These are phyloP conservation scores for Molothrus ater DNA, from an alignment of 2,797 vertebrate genomes.

Conservation along the genomic window DNA sequence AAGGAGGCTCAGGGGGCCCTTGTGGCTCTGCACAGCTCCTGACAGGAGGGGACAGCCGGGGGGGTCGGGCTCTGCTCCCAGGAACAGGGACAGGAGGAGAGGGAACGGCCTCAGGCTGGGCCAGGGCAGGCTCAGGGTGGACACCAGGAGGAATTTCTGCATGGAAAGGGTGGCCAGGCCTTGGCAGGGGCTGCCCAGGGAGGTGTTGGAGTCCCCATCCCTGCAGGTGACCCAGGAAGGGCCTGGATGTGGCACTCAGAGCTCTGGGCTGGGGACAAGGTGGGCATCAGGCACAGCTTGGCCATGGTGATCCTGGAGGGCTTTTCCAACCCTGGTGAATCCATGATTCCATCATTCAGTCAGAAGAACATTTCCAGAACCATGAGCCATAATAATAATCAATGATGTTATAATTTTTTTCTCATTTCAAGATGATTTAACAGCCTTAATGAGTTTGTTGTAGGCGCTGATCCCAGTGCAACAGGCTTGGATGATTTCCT, in stretches of 20 bases:
- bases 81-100: not conserved
- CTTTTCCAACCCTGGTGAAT: not conserved
- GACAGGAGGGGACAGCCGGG: not conserved
- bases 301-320: accelerated
- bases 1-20: not conserved
- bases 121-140: not conserved
- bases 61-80: not conserved
- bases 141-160: accelerated
- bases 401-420: not conserved
- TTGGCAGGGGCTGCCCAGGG: not conserved
- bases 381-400: not conserved
- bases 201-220: not conserved
- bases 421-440: not conserved
- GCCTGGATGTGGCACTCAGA: accelerated
- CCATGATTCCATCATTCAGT: not conserved
- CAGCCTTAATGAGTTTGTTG: not conserved
- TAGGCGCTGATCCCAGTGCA: not conserved
- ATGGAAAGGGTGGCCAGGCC: not conserved
- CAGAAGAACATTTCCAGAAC: not conserved
- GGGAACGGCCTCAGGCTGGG: not conserved
- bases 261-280: not conserved
- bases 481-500: not conserved
- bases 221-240: not conserved
- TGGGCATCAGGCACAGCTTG: accelerated
- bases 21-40: not conserved